Evolutionary conservation across 2,888 invertebrate species (phyloP), one percentile per base, ranked within the genome.

Genomic region (Drosophila suboccidentalis): DNA sequence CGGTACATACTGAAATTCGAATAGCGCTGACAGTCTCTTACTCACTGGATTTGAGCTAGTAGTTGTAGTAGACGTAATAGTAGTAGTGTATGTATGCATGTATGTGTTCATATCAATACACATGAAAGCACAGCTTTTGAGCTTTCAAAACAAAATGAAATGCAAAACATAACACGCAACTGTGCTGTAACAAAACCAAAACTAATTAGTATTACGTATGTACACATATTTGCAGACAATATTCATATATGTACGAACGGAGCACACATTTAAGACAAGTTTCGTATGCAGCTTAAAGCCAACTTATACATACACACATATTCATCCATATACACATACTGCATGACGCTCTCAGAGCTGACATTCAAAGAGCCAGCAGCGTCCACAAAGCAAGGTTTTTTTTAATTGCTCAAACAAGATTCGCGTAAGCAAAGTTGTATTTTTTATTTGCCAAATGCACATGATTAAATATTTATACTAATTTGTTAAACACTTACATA

Each of bases 121-220:
- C 54, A 76, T 53, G 78, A 84, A 88, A 84, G 84, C 84, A 82
- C 83, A 84, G 84, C 88, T 84, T 84, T 85, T 41, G 53, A 84
- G 84, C 84, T 84, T 84, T 88, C 75, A 86, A 82, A 85, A 82
- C 81, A 80, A 47, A 86, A 87, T 72, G 72, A 87, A 84, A 86
- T 88, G 83, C 88, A 88, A 86, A 88, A 88, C 75, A 80, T 82
- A 83, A 87, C 83, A 86, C 86, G 86, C 88, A 88, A 88, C 80
- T 26, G 67, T 84, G 84, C 86, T 86, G 84, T 84, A 84, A 84
- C 88, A 78, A 82, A 79, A 78, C 61, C 73, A 72, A 80, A 80
- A 80, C 82, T 81, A 83, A 88, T 84, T 82, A 88, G 83, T 84
- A 88, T 84, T 84, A 88, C 88, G 86, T 84, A 71, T 77, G 72